A percentile compares a stretch with the other conserved stretches of the same genome.
Evolutionary conservation across 2,888 invertebrate genomes (phyloP).

Genomic region (Scaptomyza reducta): DNA sequence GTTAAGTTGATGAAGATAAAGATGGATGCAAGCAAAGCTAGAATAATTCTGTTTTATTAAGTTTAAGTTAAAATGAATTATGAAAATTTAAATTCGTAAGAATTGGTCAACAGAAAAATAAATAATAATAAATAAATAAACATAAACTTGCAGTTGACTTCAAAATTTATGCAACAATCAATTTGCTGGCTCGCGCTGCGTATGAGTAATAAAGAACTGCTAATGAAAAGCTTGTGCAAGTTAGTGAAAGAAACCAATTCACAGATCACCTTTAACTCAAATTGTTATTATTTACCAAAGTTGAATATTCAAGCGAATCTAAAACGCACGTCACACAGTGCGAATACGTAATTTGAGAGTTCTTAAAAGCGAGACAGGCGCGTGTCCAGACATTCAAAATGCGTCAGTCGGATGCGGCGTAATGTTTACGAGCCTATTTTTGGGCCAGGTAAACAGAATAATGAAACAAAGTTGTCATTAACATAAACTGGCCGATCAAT

Average conservation of each 20-base stretch:
- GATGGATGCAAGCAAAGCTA: conserved; percentile 21
- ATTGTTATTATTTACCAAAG: neutral
- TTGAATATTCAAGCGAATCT: neutral
- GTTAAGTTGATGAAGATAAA: conserved; percentile 13
- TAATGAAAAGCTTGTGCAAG: conserved; percentile 9
- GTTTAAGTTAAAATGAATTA: too few relatives aligned
- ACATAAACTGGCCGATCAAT: neutral
- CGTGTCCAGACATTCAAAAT: conserved; percentile 51
- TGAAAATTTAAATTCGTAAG: neutral
- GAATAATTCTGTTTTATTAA: too few relatives aligned
- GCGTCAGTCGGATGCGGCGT: conserved; percentile 51
- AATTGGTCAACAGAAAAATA: too few relatives aligned
- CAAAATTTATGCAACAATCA: neutral
- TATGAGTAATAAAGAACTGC: conserved; percentile 23
- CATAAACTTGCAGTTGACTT: too few relatives aligned
- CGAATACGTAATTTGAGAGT: conserved; percentile 62
- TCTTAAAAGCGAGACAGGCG: conserved; percentile 26
- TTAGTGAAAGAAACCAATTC: neutral
- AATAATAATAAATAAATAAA: too few relatives aligned
- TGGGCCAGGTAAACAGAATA: conserved; percentile 43
- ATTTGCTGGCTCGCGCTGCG: conserved; percentile 7
- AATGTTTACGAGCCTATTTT: conserved; percentile 67
- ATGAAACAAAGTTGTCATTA: too few relatives aligned
- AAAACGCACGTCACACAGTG: conserved; percentile 37
- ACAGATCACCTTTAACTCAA: neutral